Evolutionary conservation across 2,888 invertebrate genomes (phyloP).

Genomic region (Bhutanitis thaidina): DNA sequence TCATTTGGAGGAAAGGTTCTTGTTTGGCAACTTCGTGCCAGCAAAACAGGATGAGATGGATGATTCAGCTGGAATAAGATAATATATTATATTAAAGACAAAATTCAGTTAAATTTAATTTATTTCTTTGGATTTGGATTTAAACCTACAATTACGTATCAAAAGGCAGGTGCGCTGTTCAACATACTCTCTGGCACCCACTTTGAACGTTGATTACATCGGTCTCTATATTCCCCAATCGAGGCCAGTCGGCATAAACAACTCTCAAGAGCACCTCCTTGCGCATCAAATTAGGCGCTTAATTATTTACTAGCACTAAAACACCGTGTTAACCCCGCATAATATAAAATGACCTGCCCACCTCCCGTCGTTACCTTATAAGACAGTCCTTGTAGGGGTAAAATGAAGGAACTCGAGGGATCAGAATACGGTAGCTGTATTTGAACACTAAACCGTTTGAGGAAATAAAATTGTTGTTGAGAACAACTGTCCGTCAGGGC

Average conservation of each 20-base stretch:
- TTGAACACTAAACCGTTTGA: constrained; percentile 53
- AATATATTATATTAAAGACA: too few species aligned
- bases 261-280: constrained; percentile 50
- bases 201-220: constrained; percentile 21
- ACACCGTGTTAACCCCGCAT: constrained; percentile 55
- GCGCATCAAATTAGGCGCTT: constrained; percentile 76
- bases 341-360: constrained; percentile 51
- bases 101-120: too few species aligned
- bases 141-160: too few species aligned
- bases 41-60: too few species aligned
- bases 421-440: constrained; percentile 56
- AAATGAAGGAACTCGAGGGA: constrained; percentile 43
- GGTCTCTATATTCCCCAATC: constrained; percentile 49
- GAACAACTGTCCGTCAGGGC: constrained; percentile 44
- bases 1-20: too few species aligned
- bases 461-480: constrained; percentile 66
- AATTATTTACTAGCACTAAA: constrained; percentile 77
- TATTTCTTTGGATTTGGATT: too few species aligned
- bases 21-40: too few species aligned
- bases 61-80: too few species aligned
- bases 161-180: not conserved
- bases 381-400: constrained; percentile 30
- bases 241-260: constrained; percentile 58
- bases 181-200: not conserved
- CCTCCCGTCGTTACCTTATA: constrained; percentile 29